Evolutionary conservation across 2,797 vertebrate species (phyloP), one percentile per base, ranked within the genome.

Genomic region (Vultur gryphus): DNA sequence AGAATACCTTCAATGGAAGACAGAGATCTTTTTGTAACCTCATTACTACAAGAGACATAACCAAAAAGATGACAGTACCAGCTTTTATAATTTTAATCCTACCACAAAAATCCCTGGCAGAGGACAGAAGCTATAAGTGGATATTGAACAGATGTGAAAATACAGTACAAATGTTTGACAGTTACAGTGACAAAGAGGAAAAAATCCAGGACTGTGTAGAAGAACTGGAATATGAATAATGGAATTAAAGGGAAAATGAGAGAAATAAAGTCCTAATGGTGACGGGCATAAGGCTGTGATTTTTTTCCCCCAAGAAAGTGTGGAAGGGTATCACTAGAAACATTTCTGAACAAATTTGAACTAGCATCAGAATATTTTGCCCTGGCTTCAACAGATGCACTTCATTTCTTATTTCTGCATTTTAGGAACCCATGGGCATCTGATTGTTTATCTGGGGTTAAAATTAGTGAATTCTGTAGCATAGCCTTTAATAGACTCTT

Each of bases 211-310:
- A 72, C 28, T 31, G 3, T 24, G 15, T 17, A 88, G 49, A 84
- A 85, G 12, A 92, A 64, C 7, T 41, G 26, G 37, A 62, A 48
- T n/a, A 46, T 6, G 13, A 90, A 44, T 48, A 84, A 93, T 3
- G 4, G 25, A 84, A 86, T 67, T 80, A 67, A 57, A 89, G 7
- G 24, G 10, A 20, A 87, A 91, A 87, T 16, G 6, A 87, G 21
- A 51, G 41, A 64, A 87, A 84, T 13, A 2, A 43, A 79, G 31
- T 62, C 16, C 39, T 39, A 54, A 58, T 0, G 70, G 48, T 15
- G 33, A 70, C 1, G 1, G 39, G 4, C 15, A 25, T 43, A 78
- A 39, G 29, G 39, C 7, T 70, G 4, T 41, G 57, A 3, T 0
- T 16, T 58, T 85, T 7, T 14, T 8, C 14, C 57, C 39, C 12